Conservation (phyloP, 2,888 invertebrate genomes). For the Sycophila texana region DNA sequence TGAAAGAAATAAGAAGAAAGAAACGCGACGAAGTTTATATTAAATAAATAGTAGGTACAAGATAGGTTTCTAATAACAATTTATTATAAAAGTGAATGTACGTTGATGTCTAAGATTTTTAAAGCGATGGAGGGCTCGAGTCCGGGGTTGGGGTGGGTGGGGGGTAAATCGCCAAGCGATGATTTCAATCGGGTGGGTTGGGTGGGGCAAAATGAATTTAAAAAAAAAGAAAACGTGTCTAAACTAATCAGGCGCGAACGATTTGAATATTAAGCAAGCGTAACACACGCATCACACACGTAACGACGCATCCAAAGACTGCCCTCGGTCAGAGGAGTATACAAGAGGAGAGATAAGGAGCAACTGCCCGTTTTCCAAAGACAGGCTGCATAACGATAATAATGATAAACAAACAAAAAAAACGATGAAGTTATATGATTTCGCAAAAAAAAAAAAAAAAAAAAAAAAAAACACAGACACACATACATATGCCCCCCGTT, state of each 20-base stretch:
- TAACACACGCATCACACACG: neutral
- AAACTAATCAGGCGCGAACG: slow-evolving; percentile 7
- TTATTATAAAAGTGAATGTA: slow-evolving; percentile 74
- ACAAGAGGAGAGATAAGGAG: neutral
- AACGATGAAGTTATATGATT: no score
- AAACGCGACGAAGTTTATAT: slow-evolving; percentile 66
- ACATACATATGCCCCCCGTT: neutral
- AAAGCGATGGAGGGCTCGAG: slow-evolving; percentile 56
- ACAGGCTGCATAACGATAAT: no score
- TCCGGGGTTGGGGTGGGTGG: neutral
- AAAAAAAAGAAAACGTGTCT: neutral
- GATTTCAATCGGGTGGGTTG: slow-evolving; percentile 1
- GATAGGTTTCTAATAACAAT: slow-evolving; percentile 74
- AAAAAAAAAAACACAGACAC: no score
- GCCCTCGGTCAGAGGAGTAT: no score
- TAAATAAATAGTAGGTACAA: slow-evolving; percentile 72
- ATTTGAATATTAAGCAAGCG: slow-evolving; percentile 39
- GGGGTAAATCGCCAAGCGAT: neutral
- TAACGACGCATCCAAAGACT: neutral
- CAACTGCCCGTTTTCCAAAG: no score
- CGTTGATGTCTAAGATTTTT: slow-evolving; percentile 75
- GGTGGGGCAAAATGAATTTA: neutral
- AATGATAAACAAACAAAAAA: no score
- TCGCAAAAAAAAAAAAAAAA: no score
- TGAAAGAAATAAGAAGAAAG: slow-evolving; percentile 31